Conservation (phyloP, 2,888 invertebrate species). For the Anticlea derivata region DNA sequence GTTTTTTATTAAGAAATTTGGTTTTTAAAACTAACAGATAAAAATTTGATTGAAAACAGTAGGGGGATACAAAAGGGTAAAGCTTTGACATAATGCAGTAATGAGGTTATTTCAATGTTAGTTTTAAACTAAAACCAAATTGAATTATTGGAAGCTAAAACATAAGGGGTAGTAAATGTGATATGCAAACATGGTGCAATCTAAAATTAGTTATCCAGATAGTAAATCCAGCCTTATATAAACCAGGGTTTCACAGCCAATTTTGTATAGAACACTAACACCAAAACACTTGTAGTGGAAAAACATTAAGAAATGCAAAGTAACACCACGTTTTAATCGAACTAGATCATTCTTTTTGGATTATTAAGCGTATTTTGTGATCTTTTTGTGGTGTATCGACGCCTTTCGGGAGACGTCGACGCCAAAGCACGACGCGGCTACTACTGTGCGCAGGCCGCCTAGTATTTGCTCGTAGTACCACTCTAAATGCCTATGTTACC, state of each 20-base stretch:
- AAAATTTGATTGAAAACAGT: slow-evolving; percentile 2
- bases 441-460: slow-evolving; percentile 71
- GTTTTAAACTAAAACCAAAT: not conserved
- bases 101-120: slow-evolving; percentile 39
- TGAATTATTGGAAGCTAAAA: not conserved
- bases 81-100: slow-evolving; percentile 71
- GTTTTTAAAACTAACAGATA: too few species aligned
- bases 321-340: slow-evolving; percentile 46
- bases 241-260: slow-evolving; percentile 45
- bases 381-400: slow-evolving; percentile 46
- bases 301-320: slow-evolving; percentile 37
- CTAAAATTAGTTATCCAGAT: slow-evolving; percentile 59
- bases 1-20: too few species aligned
- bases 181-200: slow-evolving; percentile 47
- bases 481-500: slow-evolving; percentile 45
- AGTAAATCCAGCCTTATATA: slow-evolving; percentile 58
- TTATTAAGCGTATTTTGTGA: slow-evolving; percentile 50
- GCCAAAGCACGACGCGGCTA: slow-evolving; percentile 60
- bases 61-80: slow-evolving; percentile 29
- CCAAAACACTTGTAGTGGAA: slow-evolving; percentile 41
- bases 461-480: slow-evolving; percentile 55
- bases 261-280: slow-evolving; percentile 40
- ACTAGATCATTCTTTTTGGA: slow-evolving; percentile 63
- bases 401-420: slow-evolving; percentile 64
- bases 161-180: slow-evolving; percentile 40